Evolutionary conservation across 35 echinoderm and acorn worm species (phyloP), one percentile per base, ranked within the genome.

Genomic region (Lytechinus pictus): DNA sequence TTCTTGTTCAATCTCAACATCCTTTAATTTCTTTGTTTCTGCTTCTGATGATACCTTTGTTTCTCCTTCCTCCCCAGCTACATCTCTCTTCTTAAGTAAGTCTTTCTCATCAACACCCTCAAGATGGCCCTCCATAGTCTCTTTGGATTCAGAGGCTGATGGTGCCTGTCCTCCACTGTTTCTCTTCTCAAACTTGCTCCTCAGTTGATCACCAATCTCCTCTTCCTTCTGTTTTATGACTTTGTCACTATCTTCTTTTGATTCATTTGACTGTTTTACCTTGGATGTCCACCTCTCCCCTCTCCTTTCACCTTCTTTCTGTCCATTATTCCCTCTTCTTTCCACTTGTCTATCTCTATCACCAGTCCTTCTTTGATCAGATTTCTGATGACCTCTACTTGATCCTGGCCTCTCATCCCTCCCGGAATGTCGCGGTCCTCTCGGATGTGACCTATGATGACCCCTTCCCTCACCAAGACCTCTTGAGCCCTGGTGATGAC

Each of bases 351-450:
- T 90, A 44, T 90, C 29, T 90, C 88, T 44, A 52, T 90, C 29
- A 90, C 88, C 29, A 33, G 53, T 57, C 86, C 92, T 54, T 54
- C 9, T 87, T 58, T n/a, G 53, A 79, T 79, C 19, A 5, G 88
- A 52, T 21, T 21, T 54, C 8, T 16, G 95, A 92, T 92, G 89
- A 89, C 55, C 61, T 94, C 92, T 94, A 86, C 21, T 87, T 93
- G 88, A 60, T 4, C 54, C 21, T 57, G 54, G 92, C 54, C 92
- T 33, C 52, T 93, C 54, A 19, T 93, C 54, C 5, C 92, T 90
- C 28, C 52, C 52, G 52, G 88, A 90, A 54, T 90, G 10, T 21
- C 9, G 52, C 11, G 88, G 54, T 21, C 52, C 3, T 21, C 9
- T 90, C 11, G 88, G 54, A 28, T 93, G 13, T 93, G 92, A 54